These are phyloP conservation scores for Ephestia elutella DNA, from an alignment of 1,140 invertebrate species.

Conservation along the genomic window DNA sequence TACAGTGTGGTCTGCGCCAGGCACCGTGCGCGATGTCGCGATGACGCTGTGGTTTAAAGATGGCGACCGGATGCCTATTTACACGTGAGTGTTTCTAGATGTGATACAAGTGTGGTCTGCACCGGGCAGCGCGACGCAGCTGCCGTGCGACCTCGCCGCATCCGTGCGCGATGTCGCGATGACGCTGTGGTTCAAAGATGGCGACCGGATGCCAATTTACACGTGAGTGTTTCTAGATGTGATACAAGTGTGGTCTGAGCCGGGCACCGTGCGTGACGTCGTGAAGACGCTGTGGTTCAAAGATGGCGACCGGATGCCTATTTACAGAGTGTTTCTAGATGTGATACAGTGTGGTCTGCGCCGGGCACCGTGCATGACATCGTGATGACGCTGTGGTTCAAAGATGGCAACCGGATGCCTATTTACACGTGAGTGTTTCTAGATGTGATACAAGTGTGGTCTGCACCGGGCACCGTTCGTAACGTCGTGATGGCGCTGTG, in stretches of 20 bases:
- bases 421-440: slow-evolving; percentile 82
- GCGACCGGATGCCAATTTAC: slow-evolving; percentile 86
- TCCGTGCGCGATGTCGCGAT: slow-evolving; percentile 81
- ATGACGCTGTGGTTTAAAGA: slow-evolving; percentile 92
- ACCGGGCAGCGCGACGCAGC: slow-evolving; percentile 81
- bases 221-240: slow-evolving; percentile 80
- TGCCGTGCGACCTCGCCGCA: slow-evolving; percentile 88
- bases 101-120: slow-evolving; percentile 80
- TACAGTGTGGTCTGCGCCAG: no score
- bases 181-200: slow-evolving; percentile 90
- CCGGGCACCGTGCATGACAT: slow-evolving; percentile 80
- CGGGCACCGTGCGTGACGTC: slow-evolving; percentile 81
- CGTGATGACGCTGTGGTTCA: slow-evolving; percentile 89
- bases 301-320: slow-evolving; percentile 85
- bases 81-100: slow-evolving; percentile 79
- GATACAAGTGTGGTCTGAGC: slow-evolving; percentile 86
- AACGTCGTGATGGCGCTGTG: slow-evolving; percentile 87
- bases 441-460: slow-evolving; percentile 79
- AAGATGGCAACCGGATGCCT: slow-evolving; percentile 86
- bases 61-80: slow-evolving; percentile 85
- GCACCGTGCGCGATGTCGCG: slow-evolving; percentile 78
- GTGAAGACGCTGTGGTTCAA: slow-evolving; percentile 90
- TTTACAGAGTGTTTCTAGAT: slow-evolving; percentile 81
- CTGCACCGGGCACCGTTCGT: slow-evolving; percentile 79
- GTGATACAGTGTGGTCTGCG: no score